phyloP scores from a whole-genome alignment of 1,140 invertebrate genomes.

The Diachasmimorpha longicaudata region DNA sequence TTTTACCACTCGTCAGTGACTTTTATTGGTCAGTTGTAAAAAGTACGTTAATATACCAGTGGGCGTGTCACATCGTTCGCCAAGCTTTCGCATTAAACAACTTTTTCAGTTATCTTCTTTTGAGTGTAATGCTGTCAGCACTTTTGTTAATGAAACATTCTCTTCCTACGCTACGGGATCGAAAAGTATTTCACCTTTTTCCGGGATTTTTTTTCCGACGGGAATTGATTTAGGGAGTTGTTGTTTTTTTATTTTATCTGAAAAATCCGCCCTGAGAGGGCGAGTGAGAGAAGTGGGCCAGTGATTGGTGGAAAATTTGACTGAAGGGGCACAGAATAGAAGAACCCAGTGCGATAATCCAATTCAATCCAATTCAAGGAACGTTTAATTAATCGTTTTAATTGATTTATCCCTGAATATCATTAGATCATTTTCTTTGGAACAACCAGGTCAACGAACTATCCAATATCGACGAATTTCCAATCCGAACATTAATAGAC shows the following conservation, averaged over 20 bases:
- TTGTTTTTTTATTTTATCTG: background rate
- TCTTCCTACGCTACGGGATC: background rate
- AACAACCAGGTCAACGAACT: too few relatives aligned
- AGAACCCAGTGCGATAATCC: too few relatives aligned
- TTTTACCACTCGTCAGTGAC: background rate
- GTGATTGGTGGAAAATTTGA: too few relatives aligned
- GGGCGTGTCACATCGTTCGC: background rate
- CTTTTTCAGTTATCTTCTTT: constrained; percentile 4
- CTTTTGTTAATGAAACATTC: background rate
- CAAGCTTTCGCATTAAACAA: constrained; percentile 2
- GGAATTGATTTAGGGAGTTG: background rate
- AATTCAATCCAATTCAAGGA: too few relatives aligned
- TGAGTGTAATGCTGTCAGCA: background rate
- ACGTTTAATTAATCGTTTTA: too few relatives aligned
- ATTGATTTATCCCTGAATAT: too few relatives aligned
- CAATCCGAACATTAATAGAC: too few relatives aligned
- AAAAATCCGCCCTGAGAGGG: background rate
- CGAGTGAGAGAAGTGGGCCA: background rate
- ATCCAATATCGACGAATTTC: too few relatives aligned
- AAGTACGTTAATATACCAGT: background rate
- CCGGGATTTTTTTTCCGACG: background rate
- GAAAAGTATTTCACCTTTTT: background rate
- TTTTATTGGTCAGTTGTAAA: constrained; percentile 5
- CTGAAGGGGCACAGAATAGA: too few relatives aligned
- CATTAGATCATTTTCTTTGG: too few relatives aligned